These are phyloP conservation scores for Trichogramma dendrolimi DNA, from an alignment of 2,888 invertebrate genomes.

Conservation along the genomic window DNA sequence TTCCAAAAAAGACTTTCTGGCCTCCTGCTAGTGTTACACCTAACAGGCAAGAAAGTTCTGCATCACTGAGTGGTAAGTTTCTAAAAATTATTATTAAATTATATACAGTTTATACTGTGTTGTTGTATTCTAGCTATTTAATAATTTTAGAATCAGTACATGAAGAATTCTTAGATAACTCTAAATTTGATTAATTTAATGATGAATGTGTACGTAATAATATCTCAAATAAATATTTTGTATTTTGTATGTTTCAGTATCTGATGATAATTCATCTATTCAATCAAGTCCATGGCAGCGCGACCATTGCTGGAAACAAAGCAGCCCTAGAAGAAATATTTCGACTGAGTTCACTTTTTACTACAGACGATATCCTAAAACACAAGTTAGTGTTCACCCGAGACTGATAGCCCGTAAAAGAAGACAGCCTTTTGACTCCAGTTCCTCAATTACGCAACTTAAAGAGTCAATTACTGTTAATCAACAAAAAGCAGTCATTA, in stretches of 20 bases:
- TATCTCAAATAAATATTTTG: too few relatives aligned
- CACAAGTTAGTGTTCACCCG: conserved; percentile 49
- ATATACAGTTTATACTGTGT: neutral
- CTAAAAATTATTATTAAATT: neutral
- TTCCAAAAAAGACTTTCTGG: conserved; percentile 84
- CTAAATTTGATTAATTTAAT: too few relatives aligned
- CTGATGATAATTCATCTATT: conserved; percentile 86
- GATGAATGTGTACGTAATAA: too few relatives aligned
- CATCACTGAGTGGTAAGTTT: conserved; percentile 73
- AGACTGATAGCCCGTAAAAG: conserved; percentile 58
- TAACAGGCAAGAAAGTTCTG: conserved; percentile 68
- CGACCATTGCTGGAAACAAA: conserved; percentile 86
- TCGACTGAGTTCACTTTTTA: conserved; percentile 72
- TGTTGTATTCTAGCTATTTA: conserved; percentile 15
- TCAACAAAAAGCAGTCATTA: conserved; percentile 30
- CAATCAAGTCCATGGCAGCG: conserved; percentile 89
- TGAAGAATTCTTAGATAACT: too few relatives aligned
- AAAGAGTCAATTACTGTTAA: conserved; percentile 33
- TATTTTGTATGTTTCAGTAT: conserved; percentile 14
- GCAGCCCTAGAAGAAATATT: conserved; percentile 68
- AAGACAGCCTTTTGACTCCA: conserved; percentile 64
- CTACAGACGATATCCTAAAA: conserved; percentile 60
- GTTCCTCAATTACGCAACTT: conserved; percentile 34
- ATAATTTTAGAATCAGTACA: neutral
- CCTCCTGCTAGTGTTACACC: conserved; percentile 72